phyloP scores from a whole-genome alignment of 1,140 invertebrate species.

The Philotrypesis tridentata region DNA sequence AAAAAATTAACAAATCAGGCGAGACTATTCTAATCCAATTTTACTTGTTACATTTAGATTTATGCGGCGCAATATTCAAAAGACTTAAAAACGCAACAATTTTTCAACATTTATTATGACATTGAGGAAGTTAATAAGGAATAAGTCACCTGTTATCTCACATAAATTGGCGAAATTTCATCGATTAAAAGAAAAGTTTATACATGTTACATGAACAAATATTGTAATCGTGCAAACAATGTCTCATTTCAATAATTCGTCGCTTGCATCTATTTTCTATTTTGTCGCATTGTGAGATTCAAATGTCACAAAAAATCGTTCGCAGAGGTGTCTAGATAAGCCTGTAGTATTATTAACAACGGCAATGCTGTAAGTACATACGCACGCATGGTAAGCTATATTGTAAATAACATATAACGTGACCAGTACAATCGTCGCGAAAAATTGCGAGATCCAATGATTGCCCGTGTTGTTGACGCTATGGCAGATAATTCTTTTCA shows the following conservation, averaged over 20 bases:
- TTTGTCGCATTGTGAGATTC: background rate
- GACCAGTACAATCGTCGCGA: slow-evolving; percentile 1
- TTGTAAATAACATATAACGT: slow-evolving; percentile 40
- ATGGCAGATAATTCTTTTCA: background rate
- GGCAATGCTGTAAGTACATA: slow-evolving; percentile 31
- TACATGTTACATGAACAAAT: background rate
- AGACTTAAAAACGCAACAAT: background rate
- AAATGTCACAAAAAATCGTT: background rate
- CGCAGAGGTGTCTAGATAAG: background rate
- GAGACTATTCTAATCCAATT: background rate
- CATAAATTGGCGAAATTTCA: background rate
- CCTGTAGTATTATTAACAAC: background rate
- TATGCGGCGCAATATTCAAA: slow-evolving; percentile 3
- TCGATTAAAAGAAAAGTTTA: slow-evolving; percentile 19
- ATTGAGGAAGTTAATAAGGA: slow-evolving; percentile 20
- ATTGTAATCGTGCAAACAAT: background rate
- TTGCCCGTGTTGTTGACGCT: background rate
- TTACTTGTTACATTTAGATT: background rate
- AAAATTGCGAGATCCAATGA: slow-evolving; percentile 2
- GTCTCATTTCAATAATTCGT: background rate
- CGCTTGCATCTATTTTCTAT: background rate
- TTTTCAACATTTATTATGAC: slow-evolving; percentile 11
- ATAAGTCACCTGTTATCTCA: slow-evolving; percentile 16
- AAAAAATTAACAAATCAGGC: background rate
- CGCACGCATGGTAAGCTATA: slow-evolving; percentile 2